Conservation (phyloP, 2,113 vertebrate species). For the Montifringilla adamsi region DNA sequence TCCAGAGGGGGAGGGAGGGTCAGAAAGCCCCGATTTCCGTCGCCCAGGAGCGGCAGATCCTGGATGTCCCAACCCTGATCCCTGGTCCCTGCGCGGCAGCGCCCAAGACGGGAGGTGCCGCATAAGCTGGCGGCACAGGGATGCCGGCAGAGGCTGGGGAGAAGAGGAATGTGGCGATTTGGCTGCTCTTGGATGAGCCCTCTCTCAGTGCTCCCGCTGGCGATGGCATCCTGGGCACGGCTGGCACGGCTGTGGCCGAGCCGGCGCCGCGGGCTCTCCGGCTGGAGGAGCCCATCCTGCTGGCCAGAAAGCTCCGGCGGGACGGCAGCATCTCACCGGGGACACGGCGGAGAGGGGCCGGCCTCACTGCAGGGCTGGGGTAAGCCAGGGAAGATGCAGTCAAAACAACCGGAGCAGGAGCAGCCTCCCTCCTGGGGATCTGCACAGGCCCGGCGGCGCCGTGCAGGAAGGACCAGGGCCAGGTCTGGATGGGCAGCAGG, state of each 20-base stretch:
- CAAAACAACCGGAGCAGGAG: slow-evolving; percentile 60
- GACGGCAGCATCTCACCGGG: slow-evolving; percentile 49
- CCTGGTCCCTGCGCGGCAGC: slow-evolving; percentile 55
- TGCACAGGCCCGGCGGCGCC: slow-evolving; percentile 50
- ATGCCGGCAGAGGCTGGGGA: slow-evolving; percentile 36
- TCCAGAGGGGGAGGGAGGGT: slow-evolving; percentile 19
- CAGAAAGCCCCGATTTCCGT: slow-evolving; percentile 91
- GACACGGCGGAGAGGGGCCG: slow-evolving; percentile 68
- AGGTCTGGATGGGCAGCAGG: slow-evolving; percentile 79
- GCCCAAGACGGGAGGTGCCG: slow-evolving; percentile 44
- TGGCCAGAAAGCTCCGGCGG: slow-evolving; percentile 51
- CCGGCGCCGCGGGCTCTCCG: slow-evolving; percentile 62
- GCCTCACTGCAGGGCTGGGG: slow-evolving; percentile 72
- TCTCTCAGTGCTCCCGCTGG: slow-evolving; percentile 18
- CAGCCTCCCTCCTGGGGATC: slow-evolving; percentile 73
- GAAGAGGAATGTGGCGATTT: slow-evolving; percentile 65
- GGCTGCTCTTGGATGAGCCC: slow-evolving; percentile 71
- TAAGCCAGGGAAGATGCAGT: slow-evolving; percentile 76
- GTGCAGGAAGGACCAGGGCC: slow-evolving; percentile 88
- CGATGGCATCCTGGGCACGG: slow-evolving; percentile 59
- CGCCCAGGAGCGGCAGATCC: slow-evolving; percentile 80
- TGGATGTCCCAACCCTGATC: slow-evolving; percentile 65
- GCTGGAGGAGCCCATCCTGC: slow-evolving; percentile 61
- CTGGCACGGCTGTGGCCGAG: slow-evolving; percentile 57
- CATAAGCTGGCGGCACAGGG: not conserved